phyloP scores from a whole-genome alignment of 2,113 vertebrate genomes.

The Aix galericulata region DNA sequence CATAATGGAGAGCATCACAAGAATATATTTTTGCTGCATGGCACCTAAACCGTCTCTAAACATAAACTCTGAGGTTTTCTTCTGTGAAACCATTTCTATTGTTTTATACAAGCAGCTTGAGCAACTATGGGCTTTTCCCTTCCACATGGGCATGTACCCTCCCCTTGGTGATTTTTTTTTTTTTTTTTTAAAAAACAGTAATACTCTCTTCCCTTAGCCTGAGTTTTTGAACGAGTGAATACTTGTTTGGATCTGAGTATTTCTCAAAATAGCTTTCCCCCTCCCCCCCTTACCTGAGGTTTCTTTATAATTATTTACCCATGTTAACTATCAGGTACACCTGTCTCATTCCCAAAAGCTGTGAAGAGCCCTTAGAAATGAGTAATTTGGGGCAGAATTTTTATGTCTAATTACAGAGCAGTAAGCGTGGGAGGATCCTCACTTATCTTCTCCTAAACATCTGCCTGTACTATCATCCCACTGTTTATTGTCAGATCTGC shows the following conservation, averaged over 20 bases:
- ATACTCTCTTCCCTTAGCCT: background rate
- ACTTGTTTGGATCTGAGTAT: rapidly evolving
- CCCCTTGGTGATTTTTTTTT: background rate
- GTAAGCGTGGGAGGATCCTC: background rate
- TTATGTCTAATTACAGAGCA: background rate
- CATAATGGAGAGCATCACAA: rapidly evolving
- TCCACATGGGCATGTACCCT: rapidly evolving
- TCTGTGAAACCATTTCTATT: background rate
- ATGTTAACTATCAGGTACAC: background rate
- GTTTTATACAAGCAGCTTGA: background rate
- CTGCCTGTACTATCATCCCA: background rate
- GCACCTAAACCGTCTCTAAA: background rate
- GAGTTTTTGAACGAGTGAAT: background rate
- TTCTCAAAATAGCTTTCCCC: background rate
- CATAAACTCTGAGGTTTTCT: background rate
- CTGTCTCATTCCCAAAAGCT: background rate
- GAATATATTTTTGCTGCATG: rapidly evolving
- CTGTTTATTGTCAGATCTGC: background rate
- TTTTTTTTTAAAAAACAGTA: background rate
- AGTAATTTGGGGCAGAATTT: background rate
- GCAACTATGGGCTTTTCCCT: background rate
- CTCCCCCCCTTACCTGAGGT: background rate
- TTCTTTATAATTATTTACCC: background rate
- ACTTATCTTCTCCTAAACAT: background rate
- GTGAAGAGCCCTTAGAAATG: background rate